Percentiles rank a stretch among this genome's conserved stretches.
phyloP scores from a whole-genome alignment of 2,113 vertebrate genomes.

The Osmerus mordax region DNA sequence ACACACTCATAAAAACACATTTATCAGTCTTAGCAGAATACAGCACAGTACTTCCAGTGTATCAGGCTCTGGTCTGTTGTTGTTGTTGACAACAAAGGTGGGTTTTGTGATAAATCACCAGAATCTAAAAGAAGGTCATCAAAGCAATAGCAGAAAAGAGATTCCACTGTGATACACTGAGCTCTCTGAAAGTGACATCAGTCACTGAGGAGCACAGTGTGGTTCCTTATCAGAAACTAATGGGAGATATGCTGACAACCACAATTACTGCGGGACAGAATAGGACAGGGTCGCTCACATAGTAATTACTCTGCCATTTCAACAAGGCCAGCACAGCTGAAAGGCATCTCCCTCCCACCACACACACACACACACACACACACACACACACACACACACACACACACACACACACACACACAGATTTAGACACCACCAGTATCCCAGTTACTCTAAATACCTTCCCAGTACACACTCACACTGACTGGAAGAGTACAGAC shows the following conservation, averaged over 20 bases:
- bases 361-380: neutral
- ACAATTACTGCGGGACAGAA: conserved; percentile 72
- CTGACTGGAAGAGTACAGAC: too few species aligned
- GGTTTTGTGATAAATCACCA: neutral
- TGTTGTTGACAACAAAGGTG: neutral
- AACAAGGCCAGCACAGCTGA: conserved; percentile 59
- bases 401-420: neutral
- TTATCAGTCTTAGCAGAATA: neutral
- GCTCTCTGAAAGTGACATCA: too few species aligned
- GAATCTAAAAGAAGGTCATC: neutral
- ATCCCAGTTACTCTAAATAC: too few species aligned
- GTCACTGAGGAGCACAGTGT: conserved; percentile 31
- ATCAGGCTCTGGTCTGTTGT: neutral
- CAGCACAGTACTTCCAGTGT: neutral
- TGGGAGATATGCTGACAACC: conserved; percentile 77
- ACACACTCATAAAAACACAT: too few species aligned
- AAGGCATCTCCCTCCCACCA: conserved; percentile 53
- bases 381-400: neutral
- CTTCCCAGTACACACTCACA: too few species aligned
- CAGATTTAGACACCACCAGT: neutral
- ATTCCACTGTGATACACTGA: conserved; percentile 32
- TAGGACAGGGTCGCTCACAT: conserved; percentile 68
- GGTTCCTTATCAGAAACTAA: conserved; percentile 79
- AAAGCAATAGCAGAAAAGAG: conserved; percentile 2
- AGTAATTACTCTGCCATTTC: conserved; percentile 77